Conservation (phyloP, 2,888 invertebrate species). For the Tipula vernalis region DNA sequence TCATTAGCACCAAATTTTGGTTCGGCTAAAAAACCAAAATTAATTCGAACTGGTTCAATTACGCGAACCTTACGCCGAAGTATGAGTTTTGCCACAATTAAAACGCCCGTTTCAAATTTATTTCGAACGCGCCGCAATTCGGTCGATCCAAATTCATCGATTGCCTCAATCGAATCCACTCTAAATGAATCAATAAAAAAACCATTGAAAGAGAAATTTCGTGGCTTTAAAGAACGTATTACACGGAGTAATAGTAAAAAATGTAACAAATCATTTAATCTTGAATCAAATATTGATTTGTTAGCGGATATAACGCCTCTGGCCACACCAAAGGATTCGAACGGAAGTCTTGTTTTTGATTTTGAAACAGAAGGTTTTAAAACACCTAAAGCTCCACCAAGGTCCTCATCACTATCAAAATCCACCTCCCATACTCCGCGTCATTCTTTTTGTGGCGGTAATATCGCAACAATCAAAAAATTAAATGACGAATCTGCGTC, state of each 20-base stretch:
- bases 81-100: constrained; percentile 33
- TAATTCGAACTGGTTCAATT: constrained; percentile 33
- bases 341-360: not conserved
- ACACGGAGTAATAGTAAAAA: constrained; percentile 24
- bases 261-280: constrained; percentile 13
- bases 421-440: constrained; percentile 5
- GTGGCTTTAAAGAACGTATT: constrained; percentile 28
- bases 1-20: constrained; percentile 26
- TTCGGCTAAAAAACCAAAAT: constrained; percentile 32
- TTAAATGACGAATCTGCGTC: constrained; percentile 24
- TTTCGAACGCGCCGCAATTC: constrained; percentile 22
- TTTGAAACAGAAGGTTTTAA: constrained; percentile 23
- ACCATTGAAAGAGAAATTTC: constrained; percentile 31
- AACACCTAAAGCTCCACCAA: constrained; percentile 29
- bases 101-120: constrained; percentile 30
- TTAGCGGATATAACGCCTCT: not conserved
- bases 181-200: constrained; percentile 32
- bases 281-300: not conserved
- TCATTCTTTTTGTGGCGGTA: constrained; percentile 18
- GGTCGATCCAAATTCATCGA: constrained; percentile 28
- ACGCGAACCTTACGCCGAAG: constrained; percentile 31
- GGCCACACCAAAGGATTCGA: not conserved
- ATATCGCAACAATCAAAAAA: constrained; percentile 27
- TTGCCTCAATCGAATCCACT: constrained; percentile 29
- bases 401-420: not conserved